These are phyloP conservation scores for Montipora sp. DNA, from an alignment of 64 coral and sea anemone species.

Conservation along the genomic window DNA sequence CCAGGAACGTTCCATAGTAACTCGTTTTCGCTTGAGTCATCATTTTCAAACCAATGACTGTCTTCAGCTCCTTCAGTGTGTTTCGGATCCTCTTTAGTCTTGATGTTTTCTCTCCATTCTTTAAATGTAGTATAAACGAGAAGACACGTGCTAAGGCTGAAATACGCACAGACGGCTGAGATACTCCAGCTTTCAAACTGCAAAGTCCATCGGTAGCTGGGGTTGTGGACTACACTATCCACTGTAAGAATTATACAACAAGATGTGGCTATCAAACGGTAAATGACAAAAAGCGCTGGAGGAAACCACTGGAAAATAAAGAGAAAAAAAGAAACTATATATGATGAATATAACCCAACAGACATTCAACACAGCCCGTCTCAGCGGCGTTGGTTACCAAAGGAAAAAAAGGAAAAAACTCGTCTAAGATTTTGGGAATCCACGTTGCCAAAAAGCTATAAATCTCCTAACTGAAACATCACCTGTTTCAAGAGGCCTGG, in stretches of 20 bases:
- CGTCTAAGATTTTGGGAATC: too few species aligned
- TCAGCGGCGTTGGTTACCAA: too few species aligned
- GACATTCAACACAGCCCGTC: too few species aligned
- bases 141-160: background rate
- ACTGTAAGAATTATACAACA: slow-evolving; percentile 8
- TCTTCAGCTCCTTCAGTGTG: background rate
- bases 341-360: background rate
- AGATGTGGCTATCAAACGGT: background rate
- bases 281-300: slow-evolving; percentile 2
- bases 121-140: background rate
- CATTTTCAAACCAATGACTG: background rate
- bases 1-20: background rate
- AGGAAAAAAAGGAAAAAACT: too few species aligned
- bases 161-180: background rate
- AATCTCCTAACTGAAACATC: too few species aligned
- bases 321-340: background rate
- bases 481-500: too few species aligned
- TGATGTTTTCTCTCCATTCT: background rate
- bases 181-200: slow-evolving; percentile 46
- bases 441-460: too few species aligned
- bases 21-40: background rate
- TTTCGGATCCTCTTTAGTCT: background rate
- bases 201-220: slow-evolving; percentile 4
- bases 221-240: background rate
- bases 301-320: slow-evolving; percentile 40